Evolutionary conservation across 1,140 invertebrate species (phyloP).

Genomic region (Diuraphis noxia): DNA sequence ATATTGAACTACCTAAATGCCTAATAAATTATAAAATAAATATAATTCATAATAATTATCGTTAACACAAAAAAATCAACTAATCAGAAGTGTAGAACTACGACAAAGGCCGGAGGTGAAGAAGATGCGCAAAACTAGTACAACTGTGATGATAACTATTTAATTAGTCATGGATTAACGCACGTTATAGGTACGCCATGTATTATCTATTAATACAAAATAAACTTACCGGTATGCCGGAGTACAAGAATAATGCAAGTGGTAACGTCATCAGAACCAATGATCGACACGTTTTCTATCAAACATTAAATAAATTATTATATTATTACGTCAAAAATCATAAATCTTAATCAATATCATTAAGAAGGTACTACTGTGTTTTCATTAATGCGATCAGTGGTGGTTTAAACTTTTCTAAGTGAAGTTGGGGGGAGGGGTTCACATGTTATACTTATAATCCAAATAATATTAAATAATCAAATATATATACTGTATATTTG

Average conservation of each 20-base stretch:
- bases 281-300: constrained; percentile 83
- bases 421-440: not conserved
- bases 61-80: too few relatives aligned
- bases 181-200: too few relatives aligned
- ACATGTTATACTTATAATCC: not conserved
- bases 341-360: too few relatives aligned
- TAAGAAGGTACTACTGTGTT: not conserved
- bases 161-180: too few relatives aligned
- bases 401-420: not conserved
- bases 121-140: too few relatives aligned
- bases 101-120: too few relatives aligned
- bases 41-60: too few relatives aligned
- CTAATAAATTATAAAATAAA: too few relatives aligned
- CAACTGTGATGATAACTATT: too few relatives aligned
- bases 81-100: too few relatives aligned
- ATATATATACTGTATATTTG: not conserved
- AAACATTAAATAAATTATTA: constrained; percentile 60
- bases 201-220: not conserved
- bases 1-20: too few relatives aligned
- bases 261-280: constrained; percentile 92
- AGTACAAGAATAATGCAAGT: constrained; percentile 90
- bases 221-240: constrained; percentile 81
- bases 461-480: not conserved
- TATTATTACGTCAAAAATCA: not conserved
- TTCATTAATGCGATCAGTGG: not conserved